Conservation (phyloP, 1,140 invertebrate species). For the Stegodyphus mimosarum region DNA sequence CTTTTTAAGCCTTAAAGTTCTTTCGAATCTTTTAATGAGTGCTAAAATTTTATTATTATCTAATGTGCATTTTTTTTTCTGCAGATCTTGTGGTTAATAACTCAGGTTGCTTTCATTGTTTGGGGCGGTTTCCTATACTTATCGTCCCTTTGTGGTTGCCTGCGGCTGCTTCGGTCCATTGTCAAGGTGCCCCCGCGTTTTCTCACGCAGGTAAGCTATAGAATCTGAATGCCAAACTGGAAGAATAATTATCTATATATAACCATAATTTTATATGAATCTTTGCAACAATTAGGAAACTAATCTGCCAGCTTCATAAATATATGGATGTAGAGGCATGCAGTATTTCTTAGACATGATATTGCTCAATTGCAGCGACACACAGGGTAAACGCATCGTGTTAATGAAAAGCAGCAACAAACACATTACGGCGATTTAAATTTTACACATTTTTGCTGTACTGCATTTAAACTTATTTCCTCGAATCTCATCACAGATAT, state of each 20-base stretch:
- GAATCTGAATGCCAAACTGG: background rate
- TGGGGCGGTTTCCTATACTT: conserved; percentile 74
- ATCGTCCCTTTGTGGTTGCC: conserved; percentile 72
- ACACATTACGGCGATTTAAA: no score
- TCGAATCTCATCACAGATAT: no score
- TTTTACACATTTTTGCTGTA: no score
- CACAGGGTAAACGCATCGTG: no score
- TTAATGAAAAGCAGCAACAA: no score
- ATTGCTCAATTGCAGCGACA: no score
- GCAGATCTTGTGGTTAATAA: conserved; percentile 71
- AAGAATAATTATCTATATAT: background rate
- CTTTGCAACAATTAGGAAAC: no score
- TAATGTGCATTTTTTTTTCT: background rate
- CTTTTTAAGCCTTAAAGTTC: no score
- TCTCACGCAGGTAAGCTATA: conserved; percentile 40
- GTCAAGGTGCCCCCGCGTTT: conserved; percentile 45
- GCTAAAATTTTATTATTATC: background rate
- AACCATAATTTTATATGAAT: no score
- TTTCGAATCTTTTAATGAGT: no score
- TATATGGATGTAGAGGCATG: background rate
- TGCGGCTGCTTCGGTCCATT: conserved; percentile 59
- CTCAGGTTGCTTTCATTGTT: conserved; percentile 73
- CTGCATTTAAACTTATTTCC: no score
- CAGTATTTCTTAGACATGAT: background rate
- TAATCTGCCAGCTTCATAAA: background rate